phyloP scores from a whole-genome alignment of 2,113 vertebrate genomes.

The Paradoxurus hermaphroditus region DNA sequence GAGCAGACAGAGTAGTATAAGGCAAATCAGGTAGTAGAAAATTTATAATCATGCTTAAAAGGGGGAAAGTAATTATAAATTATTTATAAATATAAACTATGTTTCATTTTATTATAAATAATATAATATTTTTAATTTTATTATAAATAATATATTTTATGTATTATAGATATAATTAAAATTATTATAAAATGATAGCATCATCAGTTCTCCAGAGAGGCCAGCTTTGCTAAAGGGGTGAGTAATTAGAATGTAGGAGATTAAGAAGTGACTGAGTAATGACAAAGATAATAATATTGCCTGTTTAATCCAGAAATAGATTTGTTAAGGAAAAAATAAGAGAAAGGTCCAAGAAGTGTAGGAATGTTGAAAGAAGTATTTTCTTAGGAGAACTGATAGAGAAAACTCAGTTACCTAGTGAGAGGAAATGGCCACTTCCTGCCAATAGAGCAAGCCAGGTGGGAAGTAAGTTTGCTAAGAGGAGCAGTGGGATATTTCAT shows the following conservation, averaged over 20 bases:
- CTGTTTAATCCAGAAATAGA: neutral
- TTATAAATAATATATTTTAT: no score
- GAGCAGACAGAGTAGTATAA: neutral
- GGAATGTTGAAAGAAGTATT: neutral
- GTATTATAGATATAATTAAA: no score
- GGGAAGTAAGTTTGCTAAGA: neutral
- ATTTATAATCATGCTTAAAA: neutral
- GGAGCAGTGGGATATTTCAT: neutral
- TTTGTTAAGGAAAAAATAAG: neutral
- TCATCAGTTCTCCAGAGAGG: neutral
- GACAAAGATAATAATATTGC: neutral
- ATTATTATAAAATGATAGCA: neutral
- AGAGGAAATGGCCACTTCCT: neutral
- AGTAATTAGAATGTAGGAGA: neutral
- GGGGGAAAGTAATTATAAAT: neutral
- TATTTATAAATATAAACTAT: no score
- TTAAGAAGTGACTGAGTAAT: neutral
- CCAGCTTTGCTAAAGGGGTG: neutral
- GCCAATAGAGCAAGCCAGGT: no score
- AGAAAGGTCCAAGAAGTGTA: neutral
- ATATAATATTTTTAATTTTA: no score
- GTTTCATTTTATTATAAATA: no score
- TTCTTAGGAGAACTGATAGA: neutral
- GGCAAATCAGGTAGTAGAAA: neutral
- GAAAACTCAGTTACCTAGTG: neutral